phyloP scores from a whole-genome alignment of 1,140 invertebrate genomes.

The Triops cancriformis region DNA sequence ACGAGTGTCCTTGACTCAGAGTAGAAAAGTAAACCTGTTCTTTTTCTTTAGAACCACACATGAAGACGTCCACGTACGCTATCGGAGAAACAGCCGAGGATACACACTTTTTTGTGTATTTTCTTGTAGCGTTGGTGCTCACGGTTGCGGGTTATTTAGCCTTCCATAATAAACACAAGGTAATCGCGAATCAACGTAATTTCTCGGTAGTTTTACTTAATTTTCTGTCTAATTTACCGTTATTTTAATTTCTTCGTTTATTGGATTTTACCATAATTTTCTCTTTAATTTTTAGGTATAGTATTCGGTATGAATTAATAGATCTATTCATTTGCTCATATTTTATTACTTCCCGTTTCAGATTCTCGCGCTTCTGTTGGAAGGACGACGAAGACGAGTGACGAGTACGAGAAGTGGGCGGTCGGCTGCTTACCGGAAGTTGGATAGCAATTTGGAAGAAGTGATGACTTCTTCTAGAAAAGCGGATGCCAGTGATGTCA shows the following conservation, averaged over 20 bases:
- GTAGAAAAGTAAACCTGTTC: too few relatives aligned
- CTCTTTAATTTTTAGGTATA: too few relatives aligned
- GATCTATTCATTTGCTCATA: neutral
- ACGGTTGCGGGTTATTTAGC: neutral
- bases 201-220: too few relatives aligned
- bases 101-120: constrained; percentile 7
- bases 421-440: neutral
- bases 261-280: too few relatives aligned
- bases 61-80: neutral
- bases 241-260: too few relatives aligned
- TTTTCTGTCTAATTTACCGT: too few relatives aligned
- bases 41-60: neutral
- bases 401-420: neutral
- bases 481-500: neutral
- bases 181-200: too few relatives aligned
- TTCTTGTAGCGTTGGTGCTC: neutral
- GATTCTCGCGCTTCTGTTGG: neutral
- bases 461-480: neutral
- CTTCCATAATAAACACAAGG: constrained; percentile 1
- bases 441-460: neutral
- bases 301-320: too few relatives aligned
- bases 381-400: neutral
- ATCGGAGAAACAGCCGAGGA: neutral
- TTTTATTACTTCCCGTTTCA: neutral
- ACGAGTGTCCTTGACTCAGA: too few relatives aligned